These are phyloP conservation scores for Probosciger aterrimus DNA, from an alignment of 2,113 vertebrate species.

Conservation along the genomic window DNA sequence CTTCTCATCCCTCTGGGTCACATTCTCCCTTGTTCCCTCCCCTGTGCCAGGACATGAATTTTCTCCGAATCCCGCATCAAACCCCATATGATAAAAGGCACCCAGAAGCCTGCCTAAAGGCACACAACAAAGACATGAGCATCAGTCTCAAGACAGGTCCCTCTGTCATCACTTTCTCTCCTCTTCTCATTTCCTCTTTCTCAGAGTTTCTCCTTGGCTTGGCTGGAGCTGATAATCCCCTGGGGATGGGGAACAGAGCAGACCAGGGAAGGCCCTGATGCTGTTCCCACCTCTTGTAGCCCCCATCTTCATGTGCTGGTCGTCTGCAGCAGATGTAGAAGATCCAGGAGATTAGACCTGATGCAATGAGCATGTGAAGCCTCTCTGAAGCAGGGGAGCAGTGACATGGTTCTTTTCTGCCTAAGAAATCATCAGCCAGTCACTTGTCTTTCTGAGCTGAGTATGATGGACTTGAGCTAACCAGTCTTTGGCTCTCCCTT, in stretches of 20 bases:
- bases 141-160: background rate
- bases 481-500: background rate
- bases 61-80: background rate
- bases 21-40: rapidly evolving
- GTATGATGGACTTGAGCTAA: background rate
- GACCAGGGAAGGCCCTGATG: background rate
- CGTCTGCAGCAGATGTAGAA: rapidly evolving
- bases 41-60: background rate
- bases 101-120: background rate
- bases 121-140: rapidly evolving
- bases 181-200: background rate
- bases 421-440: background rate
- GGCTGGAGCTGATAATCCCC: background rate
- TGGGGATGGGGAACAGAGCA: rapidly evolving
- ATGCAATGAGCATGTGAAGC: background rate
- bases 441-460: background rate
- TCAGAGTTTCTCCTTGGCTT: background rate
- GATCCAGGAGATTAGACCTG: background rate
- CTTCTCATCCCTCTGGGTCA: background rate
- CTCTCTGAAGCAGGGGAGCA: background rate
- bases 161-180: background rate
- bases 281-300: background rate
- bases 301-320: background rate
- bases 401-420: background rate
- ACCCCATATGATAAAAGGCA: background rate